Base-by-base conservation (phyloP, 2,888 invertebrate genomes). In the Eumerus sabulonum region DNA sequence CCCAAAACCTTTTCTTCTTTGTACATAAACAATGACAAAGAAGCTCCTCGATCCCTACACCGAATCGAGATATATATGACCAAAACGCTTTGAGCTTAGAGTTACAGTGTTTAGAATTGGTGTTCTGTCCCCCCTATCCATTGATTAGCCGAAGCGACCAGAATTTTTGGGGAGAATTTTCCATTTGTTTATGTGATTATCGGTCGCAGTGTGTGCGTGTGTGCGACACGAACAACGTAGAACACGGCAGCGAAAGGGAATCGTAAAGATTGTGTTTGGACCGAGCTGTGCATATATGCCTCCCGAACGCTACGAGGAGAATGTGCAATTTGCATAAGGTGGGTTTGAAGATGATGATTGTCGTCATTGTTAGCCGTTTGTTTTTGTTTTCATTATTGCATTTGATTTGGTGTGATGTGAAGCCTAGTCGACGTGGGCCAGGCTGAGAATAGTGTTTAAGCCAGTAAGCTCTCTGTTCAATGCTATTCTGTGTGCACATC, bases 301-400 rank as follows among this genome's bases (percentile, higher is more conserved):
- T n/a, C n/a, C n/a, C n/a, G 64, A 79, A 56, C 40, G 70, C 60
- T 79, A 48, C 59, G 38, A 60, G 63, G 59, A 74, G 74, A 70
- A 74, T 79, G 77, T 73, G 70, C 74, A 64, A 79, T 74, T 74
- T 74, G 73, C 68, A 74, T 70, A 79, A 79, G 79, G 79, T 79
- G 74, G 79, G 79, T 74, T n/a, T 64, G 36, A 48, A 73, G 51
- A 56, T 68, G 45, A 27, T 27, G 27, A 27, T 27, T 27, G 27
- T 27, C 27, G 27, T 27, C 27, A 7, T 27, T 27, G 27, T 27
- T 27, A 4, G 27, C 27, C 27, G 27, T 27, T 27, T 27, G 27
- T 27, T 66, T 68, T 38, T 50, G 14, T 35, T 62, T 66, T 59
- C 19, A 7, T 16, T 14, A 16, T 57, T 48, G 14, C 17, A 17